Evolutionary conservation across 1,140 invertebrate genomes (phyloP).

Genomic region (Micrasema minimum): DNA sequence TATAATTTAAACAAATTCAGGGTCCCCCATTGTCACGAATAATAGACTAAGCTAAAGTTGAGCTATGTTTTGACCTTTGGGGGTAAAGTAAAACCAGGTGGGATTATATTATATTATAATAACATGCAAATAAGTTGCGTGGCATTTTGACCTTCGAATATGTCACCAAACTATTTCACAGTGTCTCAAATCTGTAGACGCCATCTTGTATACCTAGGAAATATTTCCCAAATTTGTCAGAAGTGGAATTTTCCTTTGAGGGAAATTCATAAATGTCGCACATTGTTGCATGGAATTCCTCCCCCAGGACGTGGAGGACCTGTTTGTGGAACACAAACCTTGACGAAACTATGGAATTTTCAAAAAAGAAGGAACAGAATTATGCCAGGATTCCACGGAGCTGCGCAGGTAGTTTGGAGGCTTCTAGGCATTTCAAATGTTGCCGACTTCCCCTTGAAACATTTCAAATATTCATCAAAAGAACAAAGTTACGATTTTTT

Average conservation of each 20-base stretch:
- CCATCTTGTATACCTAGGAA: not conserved
- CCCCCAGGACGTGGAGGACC: not conserved
- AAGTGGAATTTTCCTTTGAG: conserved; percentile 28
- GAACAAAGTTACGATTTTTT: not conserved
- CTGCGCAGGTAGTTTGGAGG: conserved; percentile 30
- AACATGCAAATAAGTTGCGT: conserved; percentile 23
- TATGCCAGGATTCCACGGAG: conserved; percentile 20
- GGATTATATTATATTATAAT: conserved; percentile 1
- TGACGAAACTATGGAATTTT: conserved; percentile 28
- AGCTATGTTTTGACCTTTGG: not conserved
- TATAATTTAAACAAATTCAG: too few relatives aligned
- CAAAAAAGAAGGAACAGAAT: conserved; percentile 26
- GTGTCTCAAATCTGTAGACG: conserved; percentile 13
- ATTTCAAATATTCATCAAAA: conserved; percentile 18
- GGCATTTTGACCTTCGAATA: not conserved
- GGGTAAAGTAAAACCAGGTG: not conserved
- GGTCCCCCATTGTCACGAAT: too few relatives aligned
- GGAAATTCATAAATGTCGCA: conserved; percentile 31
- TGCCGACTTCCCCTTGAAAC: not conserved
- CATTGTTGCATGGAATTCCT: conserved; percentile 24
- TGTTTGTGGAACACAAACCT: conserved; percentile 17
- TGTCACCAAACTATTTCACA: not conserved
- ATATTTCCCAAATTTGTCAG: conserved; percentile 27
- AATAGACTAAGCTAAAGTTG: too few relatives aligned
- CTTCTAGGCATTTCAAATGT: not conserved